A percentile compares a stretch with the other conserved stretches of the same genome.
Evolutionary conservation across 2,113 vertebrate genomes (phyloP).

Genomic region (Crocuta crocuta): DNA sequence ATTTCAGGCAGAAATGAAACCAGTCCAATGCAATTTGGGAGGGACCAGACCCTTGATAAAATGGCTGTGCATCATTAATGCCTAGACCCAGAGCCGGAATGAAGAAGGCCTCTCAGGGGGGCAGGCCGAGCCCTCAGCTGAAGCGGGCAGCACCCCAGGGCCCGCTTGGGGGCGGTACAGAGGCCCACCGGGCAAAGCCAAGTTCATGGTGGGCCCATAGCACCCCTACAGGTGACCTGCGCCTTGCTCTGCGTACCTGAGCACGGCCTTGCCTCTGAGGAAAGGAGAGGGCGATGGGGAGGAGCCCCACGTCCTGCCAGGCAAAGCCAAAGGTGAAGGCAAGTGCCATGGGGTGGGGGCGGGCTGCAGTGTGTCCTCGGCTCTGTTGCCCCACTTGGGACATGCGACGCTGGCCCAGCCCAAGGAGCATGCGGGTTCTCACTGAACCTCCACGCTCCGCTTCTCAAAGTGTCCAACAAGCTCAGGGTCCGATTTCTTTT

Average conservation of each 20-base stretch:
- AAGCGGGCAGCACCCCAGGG: neutral
- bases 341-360: accelerated
- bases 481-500: neutral
- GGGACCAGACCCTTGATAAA: neutral
- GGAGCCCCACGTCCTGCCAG: accelerated
- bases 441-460: neutral
- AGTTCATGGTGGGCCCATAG: neutral
- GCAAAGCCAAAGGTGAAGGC: accelerated
- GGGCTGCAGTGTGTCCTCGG: too few species aligned
- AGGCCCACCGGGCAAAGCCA: neutral
- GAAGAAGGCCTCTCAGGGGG: neutral
- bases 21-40: constrained; percentile 72
- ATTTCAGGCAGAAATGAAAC: constrained; percentile 73
- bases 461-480: neutral
- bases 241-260: neutral
- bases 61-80: neutral
- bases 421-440: accelerated
- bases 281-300: neutral
- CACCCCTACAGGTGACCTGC: neutral
- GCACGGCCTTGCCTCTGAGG: neutral
- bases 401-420: neutral
- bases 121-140: neutral
- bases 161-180: neutral
- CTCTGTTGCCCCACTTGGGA: neutral
- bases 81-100: neutral